Conservation (phyloP, 2,797 vertebrate genomes). For the Glossophaga mutica region DNA sequence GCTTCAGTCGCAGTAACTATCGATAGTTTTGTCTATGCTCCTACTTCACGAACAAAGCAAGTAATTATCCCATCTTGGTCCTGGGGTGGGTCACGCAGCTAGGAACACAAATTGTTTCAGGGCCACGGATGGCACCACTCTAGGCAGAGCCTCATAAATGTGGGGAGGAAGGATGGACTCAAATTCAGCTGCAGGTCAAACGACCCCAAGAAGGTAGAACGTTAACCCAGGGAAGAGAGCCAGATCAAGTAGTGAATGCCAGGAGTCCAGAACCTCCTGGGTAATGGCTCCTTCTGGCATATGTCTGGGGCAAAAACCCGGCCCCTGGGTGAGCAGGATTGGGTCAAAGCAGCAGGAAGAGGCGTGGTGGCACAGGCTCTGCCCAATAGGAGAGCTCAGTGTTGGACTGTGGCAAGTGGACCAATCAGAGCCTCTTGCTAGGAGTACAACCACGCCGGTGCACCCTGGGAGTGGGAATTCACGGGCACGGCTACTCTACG, state of each 20-base stretch:
- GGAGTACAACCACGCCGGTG: fast-evolving
- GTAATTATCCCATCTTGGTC: background rate
- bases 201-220: background rate
- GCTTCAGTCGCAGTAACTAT: no score
- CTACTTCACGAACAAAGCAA: no score
- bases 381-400: background rate
- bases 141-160: background rate
- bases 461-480: background rate
- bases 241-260: background rate
- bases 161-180: background rate
- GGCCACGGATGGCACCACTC: background rate
- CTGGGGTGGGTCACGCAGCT: background rate
- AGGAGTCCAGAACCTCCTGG: background rate
- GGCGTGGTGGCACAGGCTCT: background rate
- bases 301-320: fast-evolving
- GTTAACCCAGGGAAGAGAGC: no score
- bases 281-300: fast-evolving
- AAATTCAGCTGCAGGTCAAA: background rate
- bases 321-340: background rate
- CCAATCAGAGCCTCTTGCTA: background rate
- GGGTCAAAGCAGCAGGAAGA: background rate
- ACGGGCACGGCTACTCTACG: fast-evolving
- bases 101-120: background rate
- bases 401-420: background rate
- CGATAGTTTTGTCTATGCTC: background rate